Conservation (phyloP, 1,140 invertebrate species). For the Ridgeia piscesae region DNA sequence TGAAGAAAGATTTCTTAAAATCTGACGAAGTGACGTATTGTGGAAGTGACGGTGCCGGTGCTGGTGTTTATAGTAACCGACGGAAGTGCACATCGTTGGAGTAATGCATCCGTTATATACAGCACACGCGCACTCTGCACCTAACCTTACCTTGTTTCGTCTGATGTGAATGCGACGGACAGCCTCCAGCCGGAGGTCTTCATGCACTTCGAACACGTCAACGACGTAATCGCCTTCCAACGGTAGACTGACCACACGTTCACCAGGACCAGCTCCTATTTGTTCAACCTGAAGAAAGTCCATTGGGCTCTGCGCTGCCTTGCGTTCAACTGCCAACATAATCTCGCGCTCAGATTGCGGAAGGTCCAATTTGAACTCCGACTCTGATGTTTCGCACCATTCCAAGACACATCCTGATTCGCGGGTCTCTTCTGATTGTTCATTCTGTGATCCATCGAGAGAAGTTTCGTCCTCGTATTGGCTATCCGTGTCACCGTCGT, state of each 20-base stretch:
- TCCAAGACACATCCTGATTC: neutral
- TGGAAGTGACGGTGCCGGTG: no score
- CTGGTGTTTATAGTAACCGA: no score
- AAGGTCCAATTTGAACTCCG: conserved; percentile 40
- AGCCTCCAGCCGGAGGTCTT: conserved; percentile 27
- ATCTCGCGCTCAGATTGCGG: conserved; percentile 35
- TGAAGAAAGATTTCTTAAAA: no score
- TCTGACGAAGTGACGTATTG: no score
- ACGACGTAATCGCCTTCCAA: conserved; percentile 51
- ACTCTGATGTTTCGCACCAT: conserved; percentile 42
- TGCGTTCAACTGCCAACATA: conserved; percentile 39
- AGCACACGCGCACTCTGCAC: neutral
- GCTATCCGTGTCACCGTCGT: neutral
- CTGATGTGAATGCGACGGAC: neutral
- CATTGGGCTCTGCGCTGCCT: conserved; percentile 43
- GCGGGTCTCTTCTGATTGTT: neutral
- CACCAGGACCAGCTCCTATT: conserved; percentile 35
- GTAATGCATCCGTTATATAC: neutral
- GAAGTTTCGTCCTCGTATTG: neutral
- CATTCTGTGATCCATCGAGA: neutral
- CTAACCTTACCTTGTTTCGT: neutral
- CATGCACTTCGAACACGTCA: conserved; percentile 43
- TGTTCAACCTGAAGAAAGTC: conserved; percentile 38
- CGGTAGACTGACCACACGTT: conserved; percentile 37
- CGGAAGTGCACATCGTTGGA: neutral